phyloP scores from a whole-genome alignment of 1,140 invertebrate genomes.

The Elysia chlorotica region DNA sequence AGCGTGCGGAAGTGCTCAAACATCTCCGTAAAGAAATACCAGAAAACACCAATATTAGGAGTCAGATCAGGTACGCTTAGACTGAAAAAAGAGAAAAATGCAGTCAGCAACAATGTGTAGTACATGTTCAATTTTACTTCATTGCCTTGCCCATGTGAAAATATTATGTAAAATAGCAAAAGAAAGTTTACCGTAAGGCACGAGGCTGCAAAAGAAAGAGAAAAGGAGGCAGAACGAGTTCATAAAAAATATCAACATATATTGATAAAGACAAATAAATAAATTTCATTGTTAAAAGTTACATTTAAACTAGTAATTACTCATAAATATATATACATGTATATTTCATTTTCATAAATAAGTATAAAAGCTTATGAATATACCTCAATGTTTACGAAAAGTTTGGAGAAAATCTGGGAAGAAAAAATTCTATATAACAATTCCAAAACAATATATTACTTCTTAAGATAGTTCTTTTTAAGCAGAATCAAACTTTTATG shows the following conservation, averaged over 20 bases:
- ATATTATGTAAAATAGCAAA: too few relatives aligned
- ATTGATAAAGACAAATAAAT: neutral
- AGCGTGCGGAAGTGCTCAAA: slow-evolving; percentile 97
- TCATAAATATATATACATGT: too few relatives aligned
- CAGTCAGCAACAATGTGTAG: too few relatives aligned
- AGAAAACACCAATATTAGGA: slow-evolving; percentile 97
- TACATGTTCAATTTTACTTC: too few relatives aligned
- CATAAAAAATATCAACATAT: neutral
- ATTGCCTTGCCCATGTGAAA: too few relatives aligned
- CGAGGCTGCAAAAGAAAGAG: neutral
- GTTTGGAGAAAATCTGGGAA: too few relatives aligned
- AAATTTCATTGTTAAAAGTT: neutral
- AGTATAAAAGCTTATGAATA: too few relatives aligned
- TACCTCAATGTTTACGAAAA: neutral
- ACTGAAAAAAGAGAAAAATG: slow-evolving; percentile 49
- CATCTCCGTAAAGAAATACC: slow-evolving; percentile 99
- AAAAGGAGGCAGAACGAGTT: neutral
- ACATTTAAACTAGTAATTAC: neutral
- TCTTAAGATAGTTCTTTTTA: too few relatives aligned
- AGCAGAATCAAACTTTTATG: neutral
- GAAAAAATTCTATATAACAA: too few relatives aligned
- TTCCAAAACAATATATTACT: too few relatives aligned
- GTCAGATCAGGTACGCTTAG: slow-evolving; percentile 85
- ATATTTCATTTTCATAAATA: too few relatives aligned
- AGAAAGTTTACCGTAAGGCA: too few relatives aligned